phyloP scores from a whole-genome alignment of 1,140 invertebrate genomes.

The Cepaea nemoralis region DNA sequence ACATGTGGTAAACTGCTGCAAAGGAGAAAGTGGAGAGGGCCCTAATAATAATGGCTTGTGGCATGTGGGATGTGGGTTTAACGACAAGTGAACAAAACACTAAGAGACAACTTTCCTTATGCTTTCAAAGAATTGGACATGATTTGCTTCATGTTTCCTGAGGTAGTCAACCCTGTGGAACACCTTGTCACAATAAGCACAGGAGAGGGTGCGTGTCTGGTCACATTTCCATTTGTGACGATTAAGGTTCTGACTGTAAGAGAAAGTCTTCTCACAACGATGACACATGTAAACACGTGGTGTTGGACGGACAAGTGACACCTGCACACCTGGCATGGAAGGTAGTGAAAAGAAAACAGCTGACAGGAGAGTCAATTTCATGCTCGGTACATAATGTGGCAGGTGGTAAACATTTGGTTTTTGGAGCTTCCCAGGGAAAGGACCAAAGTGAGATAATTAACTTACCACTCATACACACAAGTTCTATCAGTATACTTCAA shows the following conservation, averaged over 20 bases:
- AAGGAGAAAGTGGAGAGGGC: background rate
- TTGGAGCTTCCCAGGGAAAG: too few species aligned
- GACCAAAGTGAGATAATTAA: too few species aligned
- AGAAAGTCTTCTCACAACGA: slow-evolving; percentile 33
- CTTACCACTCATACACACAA: too few species aligned
- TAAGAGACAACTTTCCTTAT: background rate
- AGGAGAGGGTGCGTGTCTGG: slow-evolving; percentile 34
- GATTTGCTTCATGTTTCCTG: slow-evolving; percentile 31
- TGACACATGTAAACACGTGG: slow-evolving; percentile 32
- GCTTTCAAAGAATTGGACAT: background rate
- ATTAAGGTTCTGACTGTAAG: slow-evolving; percentile 39
- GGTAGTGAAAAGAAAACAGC: background rate
- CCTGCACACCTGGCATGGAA: slow-evolving; percentile 4
- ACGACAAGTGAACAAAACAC: too few species aligned
- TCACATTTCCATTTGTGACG: slow-evolving; percentile 44
- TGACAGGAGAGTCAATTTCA: background rate
- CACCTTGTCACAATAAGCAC: slow-evolving; percentile 31
- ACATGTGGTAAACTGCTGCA: background rate
- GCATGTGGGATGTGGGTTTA: too few species aligned
- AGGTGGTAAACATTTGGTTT: slow-evolving; percentile 16
- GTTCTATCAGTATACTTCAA: too few species aligned
- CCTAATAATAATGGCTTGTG: background rate
- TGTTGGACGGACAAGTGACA: background rate
- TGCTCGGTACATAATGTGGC: background rate
- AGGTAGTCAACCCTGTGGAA: slow-evolving; percentile 42